These are phyloP conservation scores for Toxostoma redivivum DNA, from an alignment of 2,113 vertebrate genomes.

Conservation along the genomic window DNA sequence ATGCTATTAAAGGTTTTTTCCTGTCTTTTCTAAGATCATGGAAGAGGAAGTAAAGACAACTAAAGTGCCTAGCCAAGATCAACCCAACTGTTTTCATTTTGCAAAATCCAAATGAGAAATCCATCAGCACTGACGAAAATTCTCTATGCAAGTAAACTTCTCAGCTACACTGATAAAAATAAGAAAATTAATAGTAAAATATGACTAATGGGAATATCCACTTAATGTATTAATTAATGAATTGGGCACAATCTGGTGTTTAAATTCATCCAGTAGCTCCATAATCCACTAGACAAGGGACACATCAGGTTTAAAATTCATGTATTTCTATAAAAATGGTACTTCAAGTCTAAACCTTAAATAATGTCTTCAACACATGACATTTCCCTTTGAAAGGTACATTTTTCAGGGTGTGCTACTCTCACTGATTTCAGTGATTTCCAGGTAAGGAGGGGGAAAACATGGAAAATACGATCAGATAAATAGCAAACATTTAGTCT, in stretches of 20 bases:
- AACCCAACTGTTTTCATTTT: background rate
- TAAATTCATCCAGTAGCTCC: background rate
- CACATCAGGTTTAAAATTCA: background rate
- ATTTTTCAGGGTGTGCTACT: background rate
- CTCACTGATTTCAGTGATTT: background rate
- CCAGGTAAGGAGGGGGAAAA: fast-evolving
- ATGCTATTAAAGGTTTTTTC: background rate
- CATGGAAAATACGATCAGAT: background rate
- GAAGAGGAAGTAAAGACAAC: background rate
- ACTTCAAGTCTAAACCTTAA: background rate
- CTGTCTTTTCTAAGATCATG: background rate
- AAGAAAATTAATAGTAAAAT: background rate
- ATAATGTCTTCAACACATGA: background rate
- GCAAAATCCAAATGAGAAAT: background rate
- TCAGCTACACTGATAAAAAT: background rate
- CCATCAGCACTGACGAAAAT: background rate
- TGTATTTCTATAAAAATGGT: background rate
- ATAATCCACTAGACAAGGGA: background rate
- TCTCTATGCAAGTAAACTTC: background rate
- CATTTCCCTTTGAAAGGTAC: background rate
- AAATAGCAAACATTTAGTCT: background rate
- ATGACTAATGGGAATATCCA: background rate
- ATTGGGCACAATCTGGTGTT: background rate
- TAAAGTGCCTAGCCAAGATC: background rate
- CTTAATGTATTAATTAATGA: background rate